Conservation (phyloP, 2,888 invertebrate genomes). For the Dryobotodes eremita region DNA sequence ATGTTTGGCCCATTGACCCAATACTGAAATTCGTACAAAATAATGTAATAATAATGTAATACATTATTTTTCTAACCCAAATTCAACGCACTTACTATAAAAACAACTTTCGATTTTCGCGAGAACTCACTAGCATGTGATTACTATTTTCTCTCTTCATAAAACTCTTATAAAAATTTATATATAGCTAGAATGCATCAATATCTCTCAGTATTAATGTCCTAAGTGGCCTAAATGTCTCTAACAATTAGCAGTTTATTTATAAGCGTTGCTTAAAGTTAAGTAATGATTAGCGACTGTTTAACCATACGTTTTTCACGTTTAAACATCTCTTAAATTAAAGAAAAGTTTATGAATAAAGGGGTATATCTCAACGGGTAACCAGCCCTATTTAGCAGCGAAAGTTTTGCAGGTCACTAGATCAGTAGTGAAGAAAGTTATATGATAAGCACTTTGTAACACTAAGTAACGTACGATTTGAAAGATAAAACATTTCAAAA, state of each 20-base stretch:
- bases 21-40: neutral
- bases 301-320: too few relatives aligned
- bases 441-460: constrained; percentile 8
- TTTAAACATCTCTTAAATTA: too few relatives aligned
- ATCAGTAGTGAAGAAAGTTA: constrained; percentile 31
- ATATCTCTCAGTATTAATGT: neutral
- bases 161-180: neutral
- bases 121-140: neutral
- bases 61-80: neutral
- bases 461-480: constrained; percentile 3
- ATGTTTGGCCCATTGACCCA: neutral
- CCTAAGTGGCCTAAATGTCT: neutral
- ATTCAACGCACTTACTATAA: constrained; percentile 9
- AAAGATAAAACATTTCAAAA: constrained; percentile 31
- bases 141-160: too few relatives aligned
- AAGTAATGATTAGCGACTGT: too few relatives aligned
- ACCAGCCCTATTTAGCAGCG: neutral
- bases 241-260: neutral
- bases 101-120: constrained; percentile 36
- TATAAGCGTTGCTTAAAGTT: too few relatives aligned
- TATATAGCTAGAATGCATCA: neutral
- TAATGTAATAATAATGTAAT: too few relatives aligned
- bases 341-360: too few relatives aligned
- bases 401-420: constrained; percentile 22
- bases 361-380: neutral